Evolutionary conservation across 2,113 vertebrate genomes (phyloP), one percentile per base, ranked within the genome.

Genomic region (Corynorhinus townsendii): DNA sequence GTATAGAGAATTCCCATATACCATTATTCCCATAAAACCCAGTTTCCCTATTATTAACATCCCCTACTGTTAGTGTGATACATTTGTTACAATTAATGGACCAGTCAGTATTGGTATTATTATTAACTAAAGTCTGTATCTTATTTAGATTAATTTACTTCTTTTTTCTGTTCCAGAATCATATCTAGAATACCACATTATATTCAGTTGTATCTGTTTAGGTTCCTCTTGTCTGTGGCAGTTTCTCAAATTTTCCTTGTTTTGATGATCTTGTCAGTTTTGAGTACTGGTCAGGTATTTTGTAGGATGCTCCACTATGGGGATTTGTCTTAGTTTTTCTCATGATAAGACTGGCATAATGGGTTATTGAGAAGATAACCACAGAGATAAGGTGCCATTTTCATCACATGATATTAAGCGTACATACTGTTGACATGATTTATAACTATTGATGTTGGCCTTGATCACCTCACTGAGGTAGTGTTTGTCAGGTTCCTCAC

Each of bases 221-320:
- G 49, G 40, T 20, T 69, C n/a, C 15, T 90, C 71, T 81, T 91
- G 68, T 59, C 19, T 43, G 8, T 71, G 26, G 38, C 30, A 54
- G 17, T 68, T 95, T 87, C 47, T 81, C 68, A 87, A 49, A 91
- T 45, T 82, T 86, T 73, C 2, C 28, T 66, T 66, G 33, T 75
- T 95, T 87, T 68, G 24, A 87, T 87, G 35, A 86, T 68, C 52
- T 84, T 28, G 68, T 81, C 83, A 91, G 7, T 87, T 95, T 68
- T 87, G 68, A 87, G 7, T 94, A 56, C 45, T 73, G 9, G 17
- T 91, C 56, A 35, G 45, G 17, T 95, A 40, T 88, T 82, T 76
- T 91, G 68, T 91, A 68, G 76, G 33, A 56, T 47, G 47, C 49
- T 43, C 77, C 66, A 75, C 30, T 38, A 4, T 40, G 28, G 47